These are phyloP conservation scores for Oxyura jamaicensis DNA, from an alignment of 2,113 vertebrate species.

Conservation along the genomic window DNA sequence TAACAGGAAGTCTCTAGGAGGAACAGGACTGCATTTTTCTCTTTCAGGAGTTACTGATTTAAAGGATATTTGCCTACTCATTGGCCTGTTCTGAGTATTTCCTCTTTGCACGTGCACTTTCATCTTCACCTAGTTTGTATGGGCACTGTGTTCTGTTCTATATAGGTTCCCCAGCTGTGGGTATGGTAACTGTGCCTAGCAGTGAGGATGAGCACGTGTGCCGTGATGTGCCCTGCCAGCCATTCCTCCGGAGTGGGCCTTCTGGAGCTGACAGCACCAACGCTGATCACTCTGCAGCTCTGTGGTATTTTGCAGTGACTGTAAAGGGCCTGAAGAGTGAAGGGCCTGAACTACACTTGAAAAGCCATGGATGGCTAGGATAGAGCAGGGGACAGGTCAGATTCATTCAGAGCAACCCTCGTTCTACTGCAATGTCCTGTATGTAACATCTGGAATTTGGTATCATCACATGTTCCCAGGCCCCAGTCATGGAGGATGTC, in stretches of 20 bases:
- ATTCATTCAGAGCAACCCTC: neutral
- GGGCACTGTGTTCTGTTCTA: neutral
- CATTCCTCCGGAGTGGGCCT: neutral
- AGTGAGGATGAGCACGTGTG: accelerated
- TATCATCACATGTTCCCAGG: neutral
- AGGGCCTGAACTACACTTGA: neutral
- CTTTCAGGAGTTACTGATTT: neutral
- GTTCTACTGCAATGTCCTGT: neutral
- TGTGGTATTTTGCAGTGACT: neutral
- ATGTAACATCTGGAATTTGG: neutral
- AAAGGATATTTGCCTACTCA: neutral
- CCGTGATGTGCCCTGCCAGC: neutral
- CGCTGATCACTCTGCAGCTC: neutral
- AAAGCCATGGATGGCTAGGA: neutral
- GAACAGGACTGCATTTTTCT: neutral
- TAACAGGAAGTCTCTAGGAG: neutral
- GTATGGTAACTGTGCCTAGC: neutral
- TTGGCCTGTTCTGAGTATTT: neutral
- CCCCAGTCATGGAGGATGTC: neutral
- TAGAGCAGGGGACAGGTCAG: neutral
- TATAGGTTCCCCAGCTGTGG: neutral
- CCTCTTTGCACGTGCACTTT: neutral
- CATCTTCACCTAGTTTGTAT: neutral
- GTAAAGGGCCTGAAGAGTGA: neutral
- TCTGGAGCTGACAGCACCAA: neutral